Base-by-base conservation (phyloP, 2,888 invertebrate species). In the Stenchaetothrips biformis region DNA sequence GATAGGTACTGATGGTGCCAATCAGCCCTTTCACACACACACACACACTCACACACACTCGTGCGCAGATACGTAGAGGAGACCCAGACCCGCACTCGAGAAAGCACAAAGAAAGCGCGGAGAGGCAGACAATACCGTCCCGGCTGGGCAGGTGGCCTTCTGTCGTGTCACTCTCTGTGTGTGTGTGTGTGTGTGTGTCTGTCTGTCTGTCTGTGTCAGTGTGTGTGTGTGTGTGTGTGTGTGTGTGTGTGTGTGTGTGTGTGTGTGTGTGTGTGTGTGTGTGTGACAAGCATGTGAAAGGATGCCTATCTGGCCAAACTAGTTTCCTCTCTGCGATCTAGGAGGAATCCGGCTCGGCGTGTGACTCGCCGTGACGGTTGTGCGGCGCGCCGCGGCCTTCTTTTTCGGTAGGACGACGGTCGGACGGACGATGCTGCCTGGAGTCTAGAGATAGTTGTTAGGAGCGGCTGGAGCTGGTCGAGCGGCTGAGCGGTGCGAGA, bases 271-370 rank as follows among this genome's bases (percentile, higher is more conserved):
- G 67, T 67, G 67, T 21, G 21, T 74, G 67, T 74, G 21, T 74
- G 67, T 74, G 21, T 25, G 67, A 21, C 59, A 59, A 25, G 67
- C 67, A 74, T 74, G 67, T 74, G 67, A 74, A 74, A 74, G 67
- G 67, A 74, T 74, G 37, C 25, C 67, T 74, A 74, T 74, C 67
- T 37, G 37, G 37, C 37, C 37, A 37, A 37, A 37, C 37, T 37
- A 37, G 37, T 37, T 37, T 37, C 37, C 37, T 74, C 67, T 25
- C 67, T 25, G 53, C 67, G 67, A 74, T 74, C 67, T 74, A 74
- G 67, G 37, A 37, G 37, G 67, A 74, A 74, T 74, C 67, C 67
- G 25, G 67, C 67, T 25, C 11, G 53, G 53, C 4, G 16, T 18
- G 53, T 4, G 53, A 13, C 53, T 13, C 13, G 53, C 53, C 8